Conservation (phyloP, 2,113 vertebrate species). For the Urocitellus parryii region DNA sequence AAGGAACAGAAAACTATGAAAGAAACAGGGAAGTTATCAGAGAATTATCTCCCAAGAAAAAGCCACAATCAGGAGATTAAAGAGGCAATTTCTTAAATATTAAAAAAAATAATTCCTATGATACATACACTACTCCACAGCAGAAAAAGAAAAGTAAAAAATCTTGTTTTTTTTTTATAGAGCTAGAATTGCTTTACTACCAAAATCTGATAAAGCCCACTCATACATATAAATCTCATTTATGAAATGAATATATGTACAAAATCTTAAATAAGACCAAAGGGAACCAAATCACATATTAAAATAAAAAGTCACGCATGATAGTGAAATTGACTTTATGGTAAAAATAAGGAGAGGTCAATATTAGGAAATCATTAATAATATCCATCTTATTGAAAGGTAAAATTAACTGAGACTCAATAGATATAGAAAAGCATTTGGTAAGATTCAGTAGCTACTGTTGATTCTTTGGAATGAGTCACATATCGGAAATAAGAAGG, state of each 20-base stretch:
- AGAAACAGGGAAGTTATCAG: background rate
- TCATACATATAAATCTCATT: background rate
- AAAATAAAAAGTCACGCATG: background rate
- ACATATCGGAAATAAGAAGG: background rate
- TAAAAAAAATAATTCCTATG: background rate
- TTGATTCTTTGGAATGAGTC: background rate
- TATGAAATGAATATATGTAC: background rate
- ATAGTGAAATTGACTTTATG: background rate
- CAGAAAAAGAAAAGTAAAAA: conserved; percentile 14
- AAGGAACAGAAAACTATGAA: background rate
- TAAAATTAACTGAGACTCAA: background rate
- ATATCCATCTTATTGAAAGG: background rate
- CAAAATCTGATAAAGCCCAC: background rate
- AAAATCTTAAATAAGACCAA: conserved; percentile 34
- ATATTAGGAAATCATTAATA: background rate
- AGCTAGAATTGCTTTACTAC: background rate
- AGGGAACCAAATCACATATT: background rate
- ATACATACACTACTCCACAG: background rate
- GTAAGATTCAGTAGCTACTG: background rate
- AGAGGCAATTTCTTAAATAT: background rate
- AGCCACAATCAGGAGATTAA: background rate
- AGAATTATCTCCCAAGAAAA: background rate
- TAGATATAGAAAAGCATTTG: background rate
- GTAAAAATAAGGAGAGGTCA: background rate
- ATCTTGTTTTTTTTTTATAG: background rate